Percentiles rank a stretch among this genome's conserved stretches.
Conservation (phyloP, 2,888 invertebrate genomes). For the Adelognathus sp. region DNA sequence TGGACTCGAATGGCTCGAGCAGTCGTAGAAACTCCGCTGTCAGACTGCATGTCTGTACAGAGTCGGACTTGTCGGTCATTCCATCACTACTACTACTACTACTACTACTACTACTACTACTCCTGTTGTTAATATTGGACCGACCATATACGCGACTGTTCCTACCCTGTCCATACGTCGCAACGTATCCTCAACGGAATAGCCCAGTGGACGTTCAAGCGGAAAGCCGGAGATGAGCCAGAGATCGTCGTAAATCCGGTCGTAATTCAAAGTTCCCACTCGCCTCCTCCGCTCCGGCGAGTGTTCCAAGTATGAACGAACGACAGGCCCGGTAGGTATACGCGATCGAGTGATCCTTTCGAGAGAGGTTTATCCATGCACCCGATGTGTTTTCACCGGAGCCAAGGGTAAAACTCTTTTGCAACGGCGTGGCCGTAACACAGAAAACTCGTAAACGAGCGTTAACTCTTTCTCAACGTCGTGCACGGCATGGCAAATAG, state of each 20-base stretch:
- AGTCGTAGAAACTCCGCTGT: background rate
- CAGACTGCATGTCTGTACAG: background rate
- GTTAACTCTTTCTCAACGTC: background rate
- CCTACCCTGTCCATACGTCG: background rate
- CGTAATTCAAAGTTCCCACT: slow-evolving; percentile 64
- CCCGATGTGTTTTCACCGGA: background rate
- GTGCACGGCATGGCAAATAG: background rate
- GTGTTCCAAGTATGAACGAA: slow-evolving; percentile 49
- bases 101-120: background rate
- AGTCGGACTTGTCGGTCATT: background rate
- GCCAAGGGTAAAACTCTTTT: slow-evolving; percentile 3
- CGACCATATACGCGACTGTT: background rate
- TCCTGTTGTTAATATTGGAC: background rate
- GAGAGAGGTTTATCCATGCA: slow-evolving; percentile 45
- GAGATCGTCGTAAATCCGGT: slow-evolving; percentile 63
- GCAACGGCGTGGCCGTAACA: slow-evolving; percentile 13
- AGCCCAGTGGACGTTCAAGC: background rate
- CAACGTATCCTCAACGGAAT: slow-evolving; percentile 2
- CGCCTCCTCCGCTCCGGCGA: background rate
- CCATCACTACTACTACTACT: background rate
- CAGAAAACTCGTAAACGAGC: slow-evolving; percentile 20
- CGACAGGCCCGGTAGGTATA: slow-evolving; percentile 62
- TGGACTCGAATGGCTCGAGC: background rate
- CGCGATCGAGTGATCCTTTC: slow-evolving; percentile 2
- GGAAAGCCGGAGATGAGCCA: slow-evolving; percentile 32